Conservation (phyloP, 2,888 invertebrate genomes). For the Panorpa germanica region DNA sequence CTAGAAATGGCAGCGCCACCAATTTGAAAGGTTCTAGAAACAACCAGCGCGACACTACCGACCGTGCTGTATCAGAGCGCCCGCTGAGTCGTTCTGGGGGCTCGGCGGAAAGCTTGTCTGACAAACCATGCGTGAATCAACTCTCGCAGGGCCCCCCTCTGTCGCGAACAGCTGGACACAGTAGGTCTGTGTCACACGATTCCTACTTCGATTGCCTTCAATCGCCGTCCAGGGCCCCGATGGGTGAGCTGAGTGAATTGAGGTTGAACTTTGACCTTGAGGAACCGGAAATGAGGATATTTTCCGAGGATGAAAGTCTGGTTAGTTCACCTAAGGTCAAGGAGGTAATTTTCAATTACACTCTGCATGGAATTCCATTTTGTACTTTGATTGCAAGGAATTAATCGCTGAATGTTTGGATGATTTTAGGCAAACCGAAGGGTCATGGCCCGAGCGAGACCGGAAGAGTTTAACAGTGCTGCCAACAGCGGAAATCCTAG, state of each 20-base stretch:
- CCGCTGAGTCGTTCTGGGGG: too few species aligned
- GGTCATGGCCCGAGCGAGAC: slow-evolving; percentile 28
- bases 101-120: too few species aligned
- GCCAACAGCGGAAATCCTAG: slow-evolving; percentile 36
- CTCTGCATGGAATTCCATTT: slow-evolving; percentile 19
- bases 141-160: slow-evolving; percentile 23
- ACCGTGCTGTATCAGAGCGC: too few species aligned
- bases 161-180: slow-evolving; percentile 24
- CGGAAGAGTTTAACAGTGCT: slow-evolving; percentile 32
- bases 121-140: slow-evolving; percentile 20
- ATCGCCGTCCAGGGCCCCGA: slow-evolving; percentile 23
- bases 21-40: too few species aligned
- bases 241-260: slow-evolving; percentile 63
- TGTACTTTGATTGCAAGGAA: too few species aligned
- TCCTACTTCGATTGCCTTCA: slow-evolving; percentile 64
- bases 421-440: slow-evolving; percentile 27
- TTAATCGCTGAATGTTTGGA: slow-evolving; percentile 8
- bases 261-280: slow-evolving; percentile 68
- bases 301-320: slow-evolving; percentile 68
- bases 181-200: slow-evolving; percentile 75
- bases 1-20: too few species aligned
- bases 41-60: too few species aligned
- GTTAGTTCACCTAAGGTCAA: slow-evolving; percentile 35
- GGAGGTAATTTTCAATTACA: slow-evolving; percentile 21
- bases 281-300: slow-evolving; percentile 70